Percentiles rank a stretch among this genome's conserved stretches.
Evolutionary conservation across 2,797 vertebrate genomes (phyloP).

Genomic region (Parotocinclus haroldoi): DNA sequence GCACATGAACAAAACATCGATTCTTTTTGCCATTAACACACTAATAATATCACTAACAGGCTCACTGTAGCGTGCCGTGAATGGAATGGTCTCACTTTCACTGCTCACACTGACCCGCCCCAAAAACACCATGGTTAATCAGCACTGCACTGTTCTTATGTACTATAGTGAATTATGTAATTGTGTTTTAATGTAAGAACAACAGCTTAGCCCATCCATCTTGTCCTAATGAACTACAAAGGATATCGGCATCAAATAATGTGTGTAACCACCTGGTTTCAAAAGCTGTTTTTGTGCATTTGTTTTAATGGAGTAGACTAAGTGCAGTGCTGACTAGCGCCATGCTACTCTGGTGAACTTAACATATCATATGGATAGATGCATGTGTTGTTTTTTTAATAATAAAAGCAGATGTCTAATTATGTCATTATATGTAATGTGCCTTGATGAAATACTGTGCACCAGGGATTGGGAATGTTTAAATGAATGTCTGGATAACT

Average conservation of each 20-base stretch:
- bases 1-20: conserved; percentile 59
- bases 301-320: neutral
- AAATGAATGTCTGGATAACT: too few species aligned
- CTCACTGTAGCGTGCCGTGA: conserved; percentile 69
- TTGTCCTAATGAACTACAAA: conserved; percentile 2
- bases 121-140: conserved; percentile 63
- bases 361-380: conserved; percentile 40
- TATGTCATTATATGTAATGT: too few species aligned
- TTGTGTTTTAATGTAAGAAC: neutral
- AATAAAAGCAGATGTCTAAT: too few species aligned
- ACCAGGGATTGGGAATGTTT: too few species aligned
- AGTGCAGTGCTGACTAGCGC: conserved; percentile 68
- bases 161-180: neutral
- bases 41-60: conserved; percentile 71
- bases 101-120: conserved; percentile 65
- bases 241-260: neutral
- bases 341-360: conserved; percentile 59
- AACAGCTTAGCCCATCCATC: neutral
- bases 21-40: conserved; percentile 73
- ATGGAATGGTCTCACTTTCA: conserved; percentile 60
- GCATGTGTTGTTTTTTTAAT: conserved; percentile 61
- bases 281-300: conserved; percentile 17
- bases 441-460: too few species aligned
- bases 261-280: neutral
- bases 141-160: conserved; percentile 62